Conservation (phyloP, 2,888 invertebrate genomes). For the Drosophila acutilabella region DNA sequence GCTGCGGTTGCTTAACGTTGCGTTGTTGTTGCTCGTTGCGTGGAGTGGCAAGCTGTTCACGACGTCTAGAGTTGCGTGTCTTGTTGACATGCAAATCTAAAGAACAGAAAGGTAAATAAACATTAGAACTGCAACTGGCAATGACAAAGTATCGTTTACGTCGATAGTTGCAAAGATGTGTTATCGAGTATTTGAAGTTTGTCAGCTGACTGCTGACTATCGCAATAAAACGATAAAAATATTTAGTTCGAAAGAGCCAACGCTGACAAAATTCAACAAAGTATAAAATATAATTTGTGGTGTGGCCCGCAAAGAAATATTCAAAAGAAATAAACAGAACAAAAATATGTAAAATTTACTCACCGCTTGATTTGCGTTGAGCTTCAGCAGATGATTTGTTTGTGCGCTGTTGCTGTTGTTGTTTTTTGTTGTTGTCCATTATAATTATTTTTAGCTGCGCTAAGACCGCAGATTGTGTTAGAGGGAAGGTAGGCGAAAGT, state of each 20-base stretch:
- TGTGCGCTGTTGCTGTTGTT: slow-evolving; percentile 90
- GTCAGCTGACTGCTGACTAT: too few species aligned
- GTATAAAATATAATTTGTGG: too few species aligned
- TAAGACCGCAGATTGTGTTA: slow-evolving; percentile 37
- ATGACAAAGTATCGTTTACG: too few species aligned
- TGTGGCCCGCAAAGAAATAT: background rate
- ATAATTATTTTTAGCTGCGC: slow-evolving; percentile 85
- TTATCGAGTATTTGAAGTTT: background rate
- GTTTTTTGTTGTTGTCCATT: slow-evolving; percentile 85
- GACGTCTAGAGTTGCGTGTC: slow-evolving; percentile 80
- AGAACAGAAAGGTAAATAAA: background rate
- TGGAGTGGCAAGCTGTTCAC: slow-evolving; percentile 85
- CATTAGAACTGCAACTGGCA: too few species aligned
- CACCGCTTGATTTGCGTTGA: slow-evolving; percentile 78
- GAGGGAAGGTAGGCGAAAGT: slow-evolving; percentile 27
- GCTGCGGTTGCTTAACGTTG: slow-evolving; percentile 88
- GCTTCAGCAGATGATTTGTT: slow-evolving; percentile 90
- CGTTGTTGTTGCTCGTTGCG: slow-evolving; percentile 87
- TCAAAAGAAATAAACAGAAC: background rate
- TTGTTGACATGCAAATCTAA: slow-evolving; percentile 77
- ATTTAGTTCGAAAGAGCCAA: too few species aligned
- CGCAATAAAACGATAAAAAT: too few species aligned
- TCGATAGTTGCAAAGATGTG: background rate
- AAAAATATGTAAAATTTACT: slow-evolving; percentile 69
- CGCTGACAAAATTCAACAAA: too few species aligned